Conservation (phyloP, 2,888 invertebrate species). For the Drosophila meridionalis region DNA sequence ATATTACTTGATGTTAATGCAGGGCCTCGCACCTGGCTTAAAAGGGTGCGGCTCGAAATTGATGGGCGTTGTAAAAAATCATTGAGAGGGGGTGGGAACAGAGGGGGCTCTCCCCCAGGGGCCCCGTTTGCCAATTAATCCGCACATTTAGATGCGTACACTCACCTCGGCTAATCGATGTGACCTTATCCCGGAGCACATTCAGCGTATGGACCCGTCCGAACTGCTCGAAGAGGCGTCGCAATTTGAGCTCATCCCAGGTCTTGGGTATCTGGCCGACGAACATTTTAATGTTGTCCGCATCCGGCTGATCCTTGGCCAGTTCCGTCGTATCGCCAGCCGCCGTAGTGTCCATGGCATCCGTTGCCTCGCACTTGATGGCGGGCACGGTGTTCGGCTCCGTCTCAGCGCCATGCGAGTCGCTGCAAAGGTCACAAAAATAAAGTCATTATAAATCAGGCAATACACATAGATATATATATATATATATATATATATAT, state of each 20-base stretch:
- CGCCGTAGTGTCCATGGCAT: slow-evolving; percentile 47
- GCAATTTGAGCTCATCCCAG: slow-evolving; percentile 98
- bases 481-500: not conserved
- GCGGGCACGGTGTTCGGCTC: slow-evolving; percentile 14
- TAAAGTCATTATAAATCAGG: slow-evolving; percentile 45
- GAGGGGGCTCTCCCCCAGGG: not conserved
- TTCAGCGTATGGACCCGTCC: slow-evolving; percentile 98
- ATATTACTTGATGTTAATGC: slow-evolving; percentile 69
- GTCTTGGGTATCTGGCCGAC: slow-evolving; percentile 98
- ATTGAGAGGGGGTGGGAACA: slow-evolving; percentile 37
- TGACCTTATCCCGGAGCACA: slow-evolving; percentile 98
- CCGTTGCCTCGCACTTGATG: slow-evolving; percentile 50
- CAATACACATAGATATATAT: not conserved
- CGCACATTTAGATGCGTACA: slow-evolving; percentile 72
- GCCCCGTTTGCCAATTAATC: slow-evolving; percentile 41
- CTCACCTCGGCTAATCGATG: slow-evolving; percentile 98
- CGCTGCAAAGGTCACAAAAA: slow-evolving; percentile 39
- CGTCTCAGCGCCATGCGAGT: slow-evolving; percentile 24
- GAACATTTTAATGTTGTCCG: slow-evolving; percentile 99
- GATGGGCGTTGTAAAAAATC: slow-evolving; percentile 74
- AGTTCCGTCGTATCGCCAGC: slow-evolving; percentile 63
- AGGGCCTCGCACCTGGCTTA: slow-evolving; percentile 3
- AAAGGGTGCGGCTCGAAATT: slow-evolving; percentile 50
- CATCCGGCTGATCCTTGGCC: slow-evolving; percentile 93
- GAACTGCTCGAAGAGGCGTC: slow-evolving; percentile 97